Percentiles rank a stretch among this genome's conserved stretches.
phyloP scores from a whole-genome alignment of 2,113 vertebrate genomes.

The Eubucco bourcierii region DNA sequence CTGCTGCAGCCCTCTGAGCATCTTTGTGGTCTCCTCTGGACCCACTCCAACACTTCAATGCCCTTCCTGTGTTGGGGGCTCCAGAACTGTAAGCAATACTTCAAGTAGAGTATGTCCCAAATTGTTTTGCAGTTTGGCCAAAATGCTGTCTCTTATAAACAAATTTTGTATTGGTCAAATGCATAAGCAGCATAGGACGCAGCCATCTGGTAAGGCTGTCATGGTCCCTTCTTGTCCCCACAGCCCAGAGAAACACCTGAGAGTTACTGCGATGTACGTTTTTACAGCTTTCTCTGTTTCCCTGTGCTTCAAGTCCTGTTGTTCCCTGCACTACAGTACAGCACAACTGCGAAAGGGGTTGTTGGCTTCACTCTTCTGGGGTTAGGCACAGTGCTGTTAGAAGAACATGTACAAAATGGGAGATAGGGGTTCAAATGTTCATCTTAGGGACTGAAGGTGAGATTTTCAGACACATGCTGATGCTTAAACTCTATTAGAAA shows the following conservation, averaged over 20 bases:
- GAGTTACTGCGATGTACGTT: background rate
- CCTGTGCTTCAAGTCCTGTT: background rate
- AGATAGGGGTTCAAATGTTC: background rate
- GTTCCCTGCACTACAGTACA: background rate
- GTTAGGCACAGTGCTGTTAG: background rate
- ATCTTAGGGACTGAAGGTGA: background rate
- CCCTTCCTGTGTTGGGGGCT: no score
- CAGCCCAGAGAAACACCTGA: background rate
- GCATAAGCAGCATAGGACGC: background rate
- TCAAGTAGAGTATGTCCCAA: background rate
- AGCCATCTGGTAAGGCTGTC: no score
- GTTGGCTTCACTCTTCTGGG: background rate
- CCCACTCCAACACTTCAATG: no score
- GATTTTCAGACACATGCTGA: background rate
- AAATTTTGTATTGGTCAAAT: background rate
- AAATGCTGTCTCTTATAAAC: background rate
- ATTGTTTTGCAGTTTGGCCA: background rate
- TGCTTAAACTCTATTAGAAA: background rate
- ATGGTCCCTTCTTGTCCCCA: fast-evolving
- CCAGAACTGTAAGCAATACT: no score
- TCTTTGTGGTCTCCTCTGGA: no score
- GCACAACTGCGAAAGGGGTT: background rate
- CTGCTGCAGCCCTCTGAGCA: no score
- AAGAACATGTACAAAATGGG: background rate
- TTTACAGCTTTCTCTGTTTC: background rate